phyloP scores from a whole-genome alignment of 2,888 invertebrate species.

The Limnephilus rhombicus region DNA sequence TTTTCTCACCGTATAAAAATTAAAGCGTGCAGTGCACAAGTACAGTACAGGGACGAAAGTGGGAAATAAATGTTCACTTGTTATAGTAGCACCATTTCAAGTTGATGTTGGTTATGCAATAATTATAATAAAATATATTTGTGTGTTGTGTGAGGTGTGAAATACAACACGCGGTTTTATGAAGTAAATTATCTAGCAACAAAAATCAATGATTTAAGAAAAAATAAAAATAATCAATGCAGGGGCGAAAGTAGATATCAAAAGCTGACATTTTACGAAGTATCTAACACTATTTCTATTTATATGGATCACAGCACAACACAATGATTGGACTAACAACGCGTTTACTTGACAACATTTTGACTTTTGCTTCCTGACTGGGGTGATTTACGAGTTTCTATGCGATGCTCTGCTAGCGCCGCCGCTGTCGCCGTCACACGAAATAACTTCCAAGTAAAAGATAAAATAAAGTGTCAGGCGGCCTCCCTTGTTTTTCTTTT shows the following conservation, averaged over 20 bases:
- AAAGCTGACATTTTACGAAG: background rate
- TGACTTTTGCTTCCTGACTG: conserved; percentile 9
- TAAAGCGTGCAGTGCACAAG: background rate
- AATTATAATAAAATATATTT: too few species aligned
- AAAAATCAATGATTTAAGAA: too few species aligned
- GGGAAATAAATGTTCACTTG: background rate
- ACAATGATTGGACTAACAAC: conserved; percentile 3
- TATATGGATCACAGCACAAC: background rate
- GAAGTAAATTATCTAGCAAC: too few species aligned
- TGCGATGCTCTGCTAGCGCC: conserved; percentile 10
- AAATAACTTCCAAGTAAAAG: conserved; percentile 47
- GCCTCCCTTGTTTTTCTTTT: conserved; percentile 50
- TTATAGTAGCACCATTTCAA: too few species aligned
- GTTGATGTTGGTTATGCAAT: too few species aligned
- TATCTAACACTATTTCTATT: background rate
- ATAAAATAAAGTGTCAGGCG: conserved; percentile 28
- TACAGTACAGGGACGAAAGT: conserved; percentile 1
- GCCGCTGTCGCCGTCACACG: conserved; percentile 25
- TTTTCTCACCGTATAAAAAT: too few species aligned
- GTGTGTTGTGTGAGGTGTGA: too few species aligned
- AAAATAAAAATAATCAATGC: background rate
- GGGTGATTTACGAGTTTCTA: conserved; percentile 3
- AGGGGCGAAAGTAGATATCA: background rate
- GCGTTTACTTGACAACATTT: conserved; percentile 12
- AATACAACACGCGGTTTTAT: too few species aligned